These are phyloP conservation scores for Xiphophorus couchianus DNA, from an alignment of 2,113 vertebrate genomes.

Conservation along the genomic window DNA sequence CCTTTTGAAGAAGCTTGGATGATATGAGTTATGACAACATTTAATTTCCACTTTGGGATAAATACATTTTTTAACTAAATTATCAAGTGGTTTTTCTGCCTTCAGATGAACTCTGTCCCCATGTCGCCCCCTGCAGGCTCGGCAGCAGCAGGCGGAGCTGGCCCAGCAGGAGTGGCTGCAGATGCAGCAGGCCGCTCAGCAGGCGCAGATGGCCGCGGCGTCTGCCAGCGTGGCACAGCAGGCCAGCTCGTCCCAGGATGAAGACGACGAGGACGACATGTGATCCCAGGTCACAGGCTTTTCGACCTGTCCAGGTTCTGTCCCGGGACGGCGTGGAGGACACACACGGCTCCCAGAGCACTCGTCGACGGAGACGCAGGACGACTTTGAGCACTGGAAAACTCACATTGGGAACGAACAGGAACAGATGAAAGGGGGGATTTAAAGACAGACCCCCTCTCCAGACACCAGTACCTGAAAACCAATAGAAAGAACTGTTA, in stretches of 20 bases:
- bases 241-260: conserved; percentile 96
- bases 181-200: conserved; percentile 98
- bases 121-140: conserved; percentile 80
- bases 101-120: neutral
- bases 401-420: conserved; percentile 51
- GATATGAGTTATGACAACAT: too few relatives aligned
- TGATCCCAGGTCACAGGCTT: conserved; percentile 80
- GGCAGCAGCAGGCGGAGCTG: conserved; percentile 98
- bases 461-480: conserved; percentile 45
- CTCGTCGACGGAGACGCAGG: conserved; percentile 33
- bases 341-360: conserved; percentile 17
- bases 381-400: conserved; percentile 30
- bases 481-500: conserved; percentile 42
- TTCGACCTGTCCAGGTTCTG: conserved; percentile 37
- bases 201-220: conserved; percentile 94
- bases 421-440: conserved; percentile 14
- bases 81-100: too few relatives aligned
- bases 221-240: conserved; percentile 93
- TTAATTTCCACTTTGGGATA: too few relatives aligned
- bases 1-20: too few relatives aligned
- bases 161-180: conserved; percentile 99
- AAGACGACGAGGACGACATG: conserved; percentile 98
- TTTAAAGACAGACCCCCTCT: conserved; percentile 23
- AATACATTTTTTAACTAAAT: too few relatives aligned
- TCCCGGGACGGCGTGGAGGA: conserved; percentile 15